Percentiles rank a stretch among this genome's conserved stretches.
Evolutionary conservation across 2,888 invertebrate species (phyloP).

Genomic region (Elegia similella): DNA sequence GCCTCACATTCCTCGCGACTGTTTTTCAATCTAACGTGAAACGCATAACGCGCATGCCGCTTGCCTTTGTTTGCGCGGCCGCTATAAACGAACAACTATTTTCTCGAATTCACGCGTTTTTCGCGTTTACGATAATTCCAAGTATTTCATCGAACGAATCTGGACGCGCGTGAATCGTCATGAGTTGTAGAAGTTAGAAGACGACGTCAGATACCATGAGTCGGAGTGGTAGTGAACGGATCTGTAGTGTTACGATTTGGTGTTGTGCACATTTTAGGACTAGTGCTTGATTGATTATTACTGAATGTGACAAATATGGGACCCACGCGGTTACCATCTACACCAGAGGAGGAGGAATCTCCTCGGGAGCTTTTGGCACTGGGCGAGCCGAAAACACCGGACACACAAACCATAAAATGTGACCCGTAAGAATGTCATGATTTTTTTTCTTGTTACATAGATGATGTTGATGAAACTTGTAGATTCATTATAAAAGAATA

Average conservation of each 20-base stretch:
- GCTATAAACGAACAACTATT: constrained; percentile 43
- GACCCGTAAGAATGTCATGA: constrained; percentile 50
- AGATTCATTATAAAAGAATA: too few relatives aligned
- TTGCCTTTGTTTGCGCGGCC: constrained; percentile 65
- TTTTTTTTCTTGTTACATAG: too few relatives aligned
- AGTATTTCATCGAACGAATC: constrained; percentile 28
- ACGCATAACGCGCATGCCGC: constrained; percentile 73
- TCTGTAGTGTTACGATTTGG: constrained; percentile 44
- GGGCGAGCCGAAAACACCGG: constrained; percentile 49
- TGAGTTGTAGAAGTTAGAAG: constrained; percentile 33
- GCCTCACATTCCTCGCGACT: constrained; percentile 77
- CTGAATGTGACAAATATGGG: constrained; percentile 58
- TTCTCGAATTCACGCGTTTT: constrained; percentile 41
- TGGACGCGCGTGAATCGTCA: constrained; percentile 24
- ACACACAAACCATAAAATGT: constrained; percentile 41
- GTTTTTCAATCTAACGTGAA: constrained; percentile 80
- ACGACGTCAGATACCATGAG: constrained; percentile 45
- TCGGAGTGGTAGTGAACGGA: constrained; percentile 49
- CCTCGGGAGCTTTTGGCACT: constrained; percentile 42
- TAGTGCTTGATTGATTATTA: constrained; percentile 49
- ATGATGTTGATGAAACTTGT: too few relatives aligned
- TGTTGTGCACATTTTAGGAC: constrained; percentile 47
- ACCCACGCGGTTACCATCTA: constrained; percentile 66
- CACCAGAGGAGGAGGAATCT: constrained; percentile 68
- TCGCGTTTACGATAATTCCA: constrained; percentile 34